Evolutionary conservation across 2,113 vertebrate genomes (phyloP).

Genomic region (Octodon degus): DNA sequence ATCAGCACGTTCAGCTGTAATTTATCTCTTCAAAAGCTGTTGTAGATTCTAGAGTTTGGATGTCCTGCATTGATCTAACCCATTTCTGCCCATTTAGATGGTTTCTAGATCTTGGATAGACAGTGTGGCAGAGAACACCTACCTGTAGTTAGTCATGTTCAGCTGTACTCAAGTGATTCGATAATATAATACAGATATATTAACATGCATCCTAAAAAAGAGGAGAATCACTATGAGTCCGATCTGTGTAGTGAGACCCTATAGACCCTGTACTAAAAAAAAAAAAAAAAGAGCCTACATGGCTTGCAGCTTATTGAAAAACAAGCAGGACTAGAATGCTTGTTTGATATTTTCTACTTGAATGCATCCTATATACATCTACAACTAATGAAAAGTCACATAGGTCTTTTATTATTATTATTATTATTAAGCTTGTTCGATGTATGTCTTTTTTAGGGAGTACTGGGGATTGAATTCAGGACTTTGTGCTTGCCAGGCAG

Average conservation of each 20-base stretch:
- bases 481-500: no score
- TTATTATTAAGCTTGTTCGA: neutral
- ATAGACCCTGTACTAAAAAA: no score
- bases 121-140: neutral
- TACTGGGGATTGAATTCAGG: no score
- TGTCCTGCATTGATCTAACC: neutral
- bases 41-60: neutral
- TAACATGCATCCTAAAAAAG: no score
- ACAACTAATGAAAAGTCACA: neutral
- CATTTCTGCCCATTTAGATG: neutral
- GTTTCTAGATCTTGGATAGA: neutral
- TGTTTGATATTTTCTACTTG: neutral
- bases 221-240: no score
- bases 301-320: neutral
- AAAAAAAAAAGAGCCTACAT: neutral
- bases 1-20: neutral
- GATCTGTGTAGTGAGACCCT: no score
- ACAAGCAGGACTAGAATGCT: neutral
- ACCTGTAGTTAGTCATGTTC: neutral
- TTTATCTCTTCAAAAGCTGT: neutral
- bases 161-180: no score
- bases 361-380: neutral
- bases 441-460: neutral
- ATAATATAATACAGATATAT: neutral
- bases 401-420: neutral